Conservation (phyloP, 2,888 invertebrate species). For the Nephrotoma guestfalica region DNA sequence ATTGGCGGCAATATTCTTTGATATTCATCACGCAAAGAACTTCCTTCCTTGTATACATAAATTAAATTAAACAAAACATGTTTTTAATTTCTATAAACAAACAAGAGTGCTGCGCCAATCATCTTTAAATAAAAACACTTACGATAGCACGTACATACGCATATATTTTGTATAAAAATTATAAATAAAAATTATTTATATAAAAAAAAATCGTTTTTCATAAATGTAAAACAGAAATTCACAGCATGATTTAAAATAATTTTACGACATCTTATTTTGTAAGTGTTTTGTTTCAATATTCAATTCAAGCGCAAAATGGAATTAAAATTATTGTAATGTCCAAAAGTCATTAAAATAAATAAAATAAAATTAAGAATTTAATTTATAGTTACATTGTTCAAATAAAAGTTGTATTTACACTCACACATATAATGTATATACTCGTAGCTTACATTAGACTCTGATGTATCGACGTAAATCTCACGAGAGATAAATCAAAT, state of each 20-base stretch:
- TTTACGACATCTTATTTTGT: neutral
- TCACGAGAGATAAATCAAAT: neutral
- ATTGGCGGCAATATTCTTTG: neutral
- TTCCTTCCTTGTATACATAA: neutral
- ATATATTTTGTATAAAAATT: neutral
- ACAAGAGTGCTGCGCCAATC: neutral
- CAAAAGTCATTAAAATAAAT: neutral
- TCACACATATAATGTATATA: neutral
- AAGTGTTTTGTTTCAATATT: neutral
- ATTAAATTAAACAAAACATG: neutral
- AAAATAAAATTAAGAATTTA: neutral
- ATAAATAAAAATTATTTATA: neutral
- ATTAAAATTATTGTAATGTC: neutral
- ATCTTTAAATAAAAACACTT: neutral
- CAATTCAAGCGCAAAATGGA: neutral
- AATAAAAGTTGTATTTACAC: neutral
- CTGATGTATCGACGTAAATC: neutral
- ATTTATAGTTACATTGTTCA: neutral
- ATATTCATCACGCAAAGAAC: neutral
- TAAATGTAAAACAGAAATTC: neutral
- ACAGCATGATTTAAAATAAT: neutral
- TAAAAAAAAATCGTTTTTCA: neutral
- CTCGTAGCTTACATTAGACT: neutral
- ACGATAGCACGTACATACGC: neutral
- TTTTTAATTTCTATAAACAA: neutral